phyloP scores from a whole-genome alignment of 2,888 invertebrate genomes.

The Glyphotaelius pellucidus region DNA sequence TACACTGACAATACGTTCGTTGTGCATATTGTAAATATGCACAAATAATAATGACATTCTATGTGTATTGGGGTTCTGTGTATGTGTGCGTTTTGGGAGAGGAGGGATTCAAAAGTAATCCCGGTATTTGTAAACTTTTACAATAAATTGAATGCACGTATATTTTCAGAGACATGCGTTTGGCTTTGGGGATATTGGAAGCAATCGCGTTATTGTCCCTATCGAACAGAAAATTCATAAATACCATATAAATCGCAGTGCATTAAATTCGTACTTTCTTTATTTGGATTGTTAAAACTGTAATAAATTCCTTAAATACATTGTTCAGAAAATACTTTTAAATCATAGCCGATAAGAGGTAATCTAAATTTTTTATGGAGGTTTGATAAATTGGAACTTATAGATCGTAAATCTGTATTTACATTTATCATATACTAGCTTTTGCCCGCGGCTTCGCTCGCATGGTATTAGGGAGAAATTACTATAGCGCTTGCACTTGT shows the following conservation, averaged over 20 bases:
- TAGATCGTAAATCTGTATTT: too few relatives aligned
- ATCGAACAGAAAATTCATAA: not conserved
- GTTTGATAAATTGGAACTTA: too few relatives aligned
- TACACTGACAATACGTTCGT: not conserved
- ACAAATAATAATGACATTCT: not conserved
- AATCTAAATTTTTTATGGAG: too few relatives aligned
- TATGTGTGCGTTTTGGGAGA: constrained; percentile 36
- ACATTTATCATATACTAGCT: too few relatives aligned
- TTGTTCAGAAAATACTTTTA: too few relatives aligned
- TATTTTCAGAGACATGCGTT: constrained; percentile 22
- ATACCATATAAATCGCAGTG: not conserved
- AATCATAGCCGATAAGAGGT: too few relatives aligned
- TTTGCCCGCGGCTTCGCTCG: too few relatives aligned
- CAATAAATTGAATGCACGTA: constrained; percentile 54
- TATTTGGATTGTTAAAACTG: not conserved
- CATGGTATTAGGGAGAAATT: too few relatives aligned
- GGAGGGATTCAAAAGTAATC: constrained; percentile 58
- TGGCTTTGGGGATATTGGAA: constrained; percentile 4
- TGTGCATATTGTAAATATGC: not conserved
- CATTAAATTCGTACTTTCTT: not conserved
- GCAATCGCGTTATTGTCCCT: not conserved
- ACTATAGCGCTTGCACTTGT: too few relatives aligned
- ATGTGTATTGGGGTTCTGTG: not conserved
- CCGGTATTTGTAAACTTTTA: constrained; percentile 57
- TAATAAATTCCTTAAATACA: not conserved